A percentile compares a stretch with the other conserved stretches of the same genome.
These are phyloP conservation scores for Potorous gilbertii DNA, from an alignment of 2,797 vertebrate species.

Conservation along the genomic window DNA sequence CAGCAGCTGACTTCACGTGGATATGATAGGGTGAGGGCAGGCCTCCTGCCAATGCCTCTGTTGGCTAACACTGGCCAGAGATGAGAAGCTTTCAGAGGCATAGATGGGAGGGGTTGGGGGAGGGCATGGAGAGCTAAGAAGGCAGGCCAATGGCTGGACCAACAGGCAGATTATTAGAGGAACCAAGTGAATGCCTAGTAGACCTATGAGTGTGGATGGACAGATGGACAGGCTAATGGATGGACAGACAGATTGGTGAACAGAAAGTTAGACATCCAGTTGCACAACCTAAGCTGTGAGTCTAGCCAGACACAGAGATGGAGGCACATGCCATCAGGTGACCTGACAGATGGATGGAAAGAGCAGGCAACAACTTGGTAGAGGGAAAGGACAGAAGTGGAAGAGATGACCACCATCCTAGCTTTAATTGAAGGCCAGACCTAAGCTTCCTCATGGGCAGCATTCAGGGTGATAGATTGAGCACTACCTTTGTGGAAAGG, in stretches of 20 bases:
- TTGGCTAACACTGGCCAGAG: conserved; percentile 1
- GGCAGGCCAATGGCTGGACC: background rate
- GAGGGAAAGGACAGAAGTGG: background rate
- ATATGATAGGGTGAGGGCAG: background rate
- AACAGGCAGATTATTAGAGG: background rate
- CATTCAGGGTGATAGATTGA: background rate
- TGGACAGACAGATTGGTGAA: too few species aligned
- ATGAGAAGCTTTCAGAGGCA: background rate
- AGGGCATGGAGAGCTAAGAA: background rate
- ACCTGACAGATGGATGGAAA: background rate
- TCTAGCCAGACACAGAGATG: background rate
- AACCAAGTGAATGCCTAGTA: background rate
- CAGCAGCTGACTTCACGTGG: background rate
- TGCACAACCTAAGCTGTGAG: too few species aligned
- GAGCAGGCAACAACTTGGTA: background rate
- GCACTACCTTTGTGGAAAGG: background rate
- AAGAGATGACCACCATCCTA: background rate
- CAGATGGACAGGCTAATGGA: background rate
- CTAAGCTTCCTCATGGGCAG: background rate
- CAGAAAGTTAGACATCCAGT: background rate
- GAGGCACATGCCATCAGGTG: too few species aligned
- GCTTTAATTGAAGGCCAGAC: background rate
- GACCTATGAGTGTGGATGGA: background rate
- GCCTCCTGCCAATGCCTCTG: conserved; percentile 56
- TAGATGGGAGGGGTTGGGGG: background rate